A percentile compares a stretch with the other conserved stretches of the same genome.
These are phyloP conservation scores for Drosophila vallismaia DNA, from an alignment of 2,888 invertebrate species.

Conservation along the genomic window DNA sequence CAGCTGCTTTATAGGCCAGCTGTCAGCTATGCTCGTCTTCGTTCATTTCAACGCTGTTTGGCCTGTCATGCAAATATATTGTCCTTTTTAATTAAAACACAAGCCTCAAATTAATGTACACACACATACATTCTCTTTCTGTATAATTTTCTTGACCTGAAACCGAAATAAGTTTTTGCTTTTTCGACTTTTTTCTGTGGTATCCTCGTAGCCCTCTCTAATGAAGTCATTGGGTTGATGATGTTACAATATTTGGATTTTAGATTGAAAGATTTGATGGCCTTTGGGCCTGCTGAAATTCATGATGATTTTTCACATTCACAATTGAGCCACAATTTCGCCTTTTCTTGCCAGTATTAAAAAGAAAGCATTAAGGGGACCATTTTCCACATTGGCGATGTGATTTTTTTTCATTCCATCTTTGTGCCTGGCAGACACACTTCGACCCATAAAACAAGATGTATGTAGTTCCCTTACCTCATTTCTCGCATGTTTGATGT, in stretches of 20 bases:
- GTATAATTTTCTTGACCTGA: conserved; percentile 43
- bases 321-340: conserved; percentile 17
- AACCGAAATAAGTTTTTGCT: conserved; percentile 37
- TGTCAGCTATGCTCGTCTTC: conserved; percentile 61
- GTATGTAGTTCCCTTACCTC: conserved; percentile 4
- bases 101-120: conserved; percentile 64
- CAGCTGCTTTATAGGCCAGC: conserved; percentile 61
- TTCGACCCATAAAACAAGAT: conserved; percentile 50
- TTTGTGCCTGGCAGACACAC: conserved; percentile 30
- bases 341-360: conserved; percentile 36
- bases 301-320: conserved; percentile 44
- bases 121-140: conserved; percentile 22
- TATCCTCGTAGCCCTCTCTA: conserved; percentile 4
- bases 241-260: conserved; percentile 56
- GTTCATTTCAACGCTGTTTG: conserved; percentile 13
- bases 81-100: conserved; percentile 75
- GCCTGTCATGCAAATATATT: conserved; percentile 71
- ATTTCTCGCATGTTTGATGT: conserved; percentile 64
- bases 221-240: conserved; percentile 60
- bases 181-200: neutral
- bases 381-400: conserved; percentile 23
- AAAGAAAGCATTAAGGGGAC: conserved; percentile 10
- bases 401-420: conserved; percentile 16
- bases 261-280: conserved; percentile 47
- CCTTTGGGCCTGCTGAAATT: conserved; percentile 37